These are phyloP conservation scores for Agrotis clavis DNA, from an alignment of 2,888 invertebrate species.

Conservation along the genomic window DNA sequence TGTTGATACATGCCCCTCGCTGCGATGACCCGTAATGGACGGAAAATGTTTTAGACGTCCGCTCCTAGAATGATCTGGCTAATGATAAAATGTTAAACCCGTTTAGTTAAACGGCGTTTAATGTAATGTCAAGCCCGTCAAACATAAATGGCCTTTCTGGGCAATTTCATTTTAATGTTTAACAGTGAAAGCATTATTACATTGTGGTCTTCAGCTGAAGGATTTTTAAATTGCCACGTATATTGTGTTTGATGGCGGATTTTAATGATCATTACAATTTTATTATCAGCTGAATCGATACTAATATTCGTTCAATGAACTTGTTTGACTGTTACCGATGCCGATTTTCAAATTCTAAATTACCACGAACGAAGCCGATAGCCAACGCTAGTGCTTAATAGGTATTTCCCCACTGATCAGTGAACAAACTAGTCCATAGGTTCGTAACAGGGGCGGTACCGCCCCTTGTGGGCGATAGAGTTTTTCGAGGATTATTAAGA, in stretches of 20 bases:
- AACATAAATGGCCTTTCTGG: not conserved
- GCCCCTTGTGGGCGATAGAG: too few species aligned
- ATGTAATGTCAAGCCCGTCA: not conserved
- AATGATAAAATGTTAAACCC: conserved; percentile 7
- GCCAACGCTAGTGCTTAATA: too few species aligned
- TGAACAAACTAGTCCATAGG: not conserved
- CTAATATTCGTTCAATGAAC: too few species aligned
- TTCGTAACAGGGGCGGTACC: too few species aligned
- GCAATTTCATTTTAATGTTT: not conserved
- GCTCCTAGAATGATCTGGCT: conserved; percentile 17
- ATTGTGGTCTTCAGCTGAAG: not conserved
- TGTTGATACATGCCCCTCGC: conserved; percentile 64
- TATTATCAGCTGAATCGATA: too few species aligned
- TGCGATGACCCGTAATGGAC: conserved; percentile 66
- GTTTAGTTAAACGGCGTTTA: conserved; percentile 8
- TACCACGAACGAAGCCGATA: too few species aligned
- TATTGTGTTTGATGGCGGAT: not conserved
- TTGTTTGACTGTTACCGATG: too few species aligned
- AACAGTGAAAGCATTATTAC: too few species aligned
- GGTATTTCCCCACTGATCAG: not conserved
- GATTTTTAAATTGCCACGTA: not conserved
- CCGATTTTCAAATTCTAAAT: too few species aligned
- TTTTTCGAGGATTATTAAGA: too few species aligned
- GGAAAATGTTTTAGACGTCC: conserved; percentile 54
- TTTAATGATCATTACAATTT: not conserved